phyloP scores from a whole-genome alignment of 2,888 invertebrate species.

The Plebejus melissa region DNA sequence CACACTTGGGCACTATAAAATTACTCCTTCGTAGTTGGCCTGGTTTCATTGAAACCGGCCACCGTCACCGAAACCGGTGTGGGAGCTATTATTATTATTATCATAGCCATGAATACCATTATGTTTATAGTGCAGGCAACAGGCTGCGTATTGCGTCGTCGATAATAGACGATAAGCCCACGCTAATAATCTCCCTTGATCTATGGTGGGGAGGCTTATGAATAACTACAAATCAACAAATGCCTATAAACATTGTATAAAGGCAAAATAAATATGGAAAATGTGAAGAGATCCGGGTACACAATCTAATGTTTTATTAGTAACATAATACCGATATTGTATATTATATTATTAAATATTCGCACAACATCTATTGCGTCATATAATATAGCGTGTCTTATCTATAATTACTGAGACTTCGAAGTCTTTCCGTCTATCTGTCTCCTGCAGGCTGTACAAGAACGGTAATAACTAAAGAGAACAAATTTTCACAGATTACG shows the following conservation, averaged over 20 bases:
- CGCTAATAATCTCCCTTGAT: not conserved
- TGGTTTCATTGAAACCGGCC: too few relatives aligned
- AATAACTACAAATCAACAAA: not conserved
- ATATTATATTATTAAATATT: not conserved
- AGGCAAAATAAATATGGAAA: not conserved
- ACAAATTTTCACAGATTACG: too few relatives aligned
- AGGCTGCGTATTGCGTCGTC: too few relatives aligned
- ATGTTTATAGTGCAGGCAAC: too few relatives aligned
- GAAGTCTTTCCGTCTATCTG: too few relatives aligned
- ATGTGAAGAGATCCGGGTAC: conserved; percentile 17
- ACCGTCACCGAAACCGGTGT: too few relatives aligned
- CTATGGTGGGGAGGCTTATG: not conserved
- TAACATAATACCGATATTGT: not conserved
- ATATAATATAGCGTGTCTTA: not conserved
- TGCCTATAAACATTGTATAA: not conserved
- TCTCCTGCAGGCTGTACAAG: too few relatives aligned
- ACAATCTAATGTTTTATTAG: not conserved
- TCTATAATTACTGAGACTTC: not conserved
- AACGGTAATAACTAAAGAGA: too few relatives aligned
- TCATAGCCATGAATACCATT: too few relatives aligned
- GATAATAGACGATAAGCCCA: not conserved
- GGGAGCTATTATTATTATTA: too few relatives aligned
- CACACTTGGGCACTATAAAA: too few relatives aligned
- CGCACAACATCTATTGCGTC: not conserved
- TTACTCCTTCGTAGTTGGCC: too few relatives aligned